These are phyloP conservation scores for Luidia sarsii DNA, from an alignment of 53 echinoderm and acorn worm species.

Conservation along the genomic window DNA sequence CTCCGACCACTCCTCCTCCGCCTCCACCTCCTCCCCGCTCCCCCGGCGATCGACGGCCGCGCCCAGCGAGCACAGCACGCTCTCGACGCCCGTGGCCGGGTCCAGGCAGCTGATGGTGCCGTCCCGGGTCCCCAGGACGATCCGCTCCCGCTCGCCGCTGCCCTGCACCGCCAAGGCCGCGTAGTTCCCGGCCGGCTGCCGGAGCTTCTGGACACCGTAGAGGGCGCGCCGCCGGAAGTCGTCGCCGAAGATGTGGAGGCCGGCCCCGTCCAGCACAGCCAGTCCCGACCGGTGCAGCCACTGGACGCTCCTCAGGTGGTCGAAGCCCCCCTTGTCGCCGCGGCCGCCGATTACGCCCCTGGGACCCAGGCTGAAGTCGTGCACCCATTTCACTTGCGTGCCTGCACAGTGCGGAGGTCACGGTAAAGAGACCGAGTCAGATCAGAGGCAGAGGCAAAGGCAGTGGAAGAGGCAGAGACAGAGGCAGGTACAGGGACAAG, in stretches of 20 bases:
- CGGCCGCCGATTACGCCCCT: neutral
- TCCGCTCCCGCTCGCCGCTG: neutral
- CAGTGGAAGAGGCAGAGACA: too few relatives aligned
- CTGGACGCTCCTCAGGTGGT: neutral
- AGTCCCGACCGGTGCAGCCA: neutral
- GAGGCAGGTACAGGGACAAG: too few relatives aligned
- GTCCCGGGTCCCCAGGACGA: too few relatives aligned
- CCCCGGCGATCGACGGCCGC: neutral
- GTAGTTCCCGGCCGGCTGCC: neutral
- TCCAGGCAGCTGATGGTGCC: neutral
- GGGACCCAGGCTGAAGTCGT: neutral
- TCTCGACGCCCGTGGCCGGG: neutral
- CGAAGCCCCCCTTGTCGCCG: neutral
- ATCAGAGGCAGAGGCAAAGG: too few relatives aligned
- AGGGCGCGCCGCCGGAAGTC: neutral
- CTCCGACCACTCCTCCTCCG: neutral
- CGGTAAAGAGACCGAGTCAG: too few relatives aligned
- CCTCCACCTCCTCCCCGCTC: neutral
- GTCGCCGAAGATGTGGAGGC: neutral
- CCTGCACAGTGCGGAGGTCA: too few relatives aligned
- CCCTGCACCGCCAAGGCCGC: neutral
- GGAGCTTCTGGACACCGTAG: neutral
- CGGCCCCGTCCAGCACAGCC: neutral
- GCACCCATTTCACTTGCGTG: neutral
- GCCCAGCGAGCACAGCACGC: neutral